A percentile compares a stretch with the other conserved stretches of the same genome.
Evolutionary conservation across 2,888 invertebrate species (phyloP).

Genomic region (Poecilobothrus nobilitatus): DNA sequence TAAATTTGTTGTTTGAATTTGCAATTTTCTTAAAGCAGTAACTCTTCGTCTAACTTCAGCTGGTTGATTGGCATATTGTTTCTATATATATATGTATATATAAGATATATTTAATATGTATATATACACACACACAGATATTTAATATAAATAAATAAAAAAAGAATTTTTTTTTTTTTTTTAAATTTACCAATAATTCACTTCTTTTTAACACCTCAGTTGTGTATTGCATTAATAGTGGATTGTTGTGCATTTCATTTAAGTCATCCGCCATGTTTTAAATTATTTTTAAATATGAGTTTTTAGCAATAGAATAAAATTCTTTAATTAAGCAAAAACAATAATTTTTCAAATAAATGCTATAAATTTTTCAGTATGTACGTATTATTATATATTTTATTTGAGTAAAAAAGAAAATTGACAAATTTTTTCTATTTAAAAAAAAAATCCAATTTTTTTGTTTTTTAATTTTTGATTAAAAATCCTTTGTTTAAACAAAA

Average conservation of each 20-base stretch:
- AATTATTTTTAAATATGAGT: background rate
- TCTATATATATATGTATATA: background rate
- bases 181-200: constrained; percentile 2
- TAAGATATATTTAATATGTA: too few species aligned
- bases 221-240: background rate
- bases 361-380: too few species aligned
- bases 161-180: background rate
- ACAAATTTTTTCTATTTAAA: too few species aligned
- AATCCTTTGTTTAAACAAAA: too few species aligned
- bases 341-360: too few species aligned
- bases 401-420: too few species aligned
- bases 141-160: background rate
- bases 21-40: constrained; percentile 63
- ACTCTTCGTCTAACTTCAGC: background rate
- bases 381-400: too few species aligned
- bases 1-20: constrained; percentile 72
- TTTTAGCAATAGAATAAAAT: background rate
- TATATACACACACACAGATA: too few species aligned
- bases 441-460: too few species aligned
- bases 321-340: too few species aligned
- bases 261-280: background rate
- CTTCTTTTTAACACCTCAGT: background rate
- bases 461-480: too few species aligned
- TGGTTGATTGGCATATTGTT: constrained; percentile 9
- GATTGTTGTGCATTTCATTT: background rate